These are phyloP conservation scores for Rhodophaea formosa DNA, from an alignment of 2,888 invertebrate genomes.

Conservation along the genomic window DNA sequence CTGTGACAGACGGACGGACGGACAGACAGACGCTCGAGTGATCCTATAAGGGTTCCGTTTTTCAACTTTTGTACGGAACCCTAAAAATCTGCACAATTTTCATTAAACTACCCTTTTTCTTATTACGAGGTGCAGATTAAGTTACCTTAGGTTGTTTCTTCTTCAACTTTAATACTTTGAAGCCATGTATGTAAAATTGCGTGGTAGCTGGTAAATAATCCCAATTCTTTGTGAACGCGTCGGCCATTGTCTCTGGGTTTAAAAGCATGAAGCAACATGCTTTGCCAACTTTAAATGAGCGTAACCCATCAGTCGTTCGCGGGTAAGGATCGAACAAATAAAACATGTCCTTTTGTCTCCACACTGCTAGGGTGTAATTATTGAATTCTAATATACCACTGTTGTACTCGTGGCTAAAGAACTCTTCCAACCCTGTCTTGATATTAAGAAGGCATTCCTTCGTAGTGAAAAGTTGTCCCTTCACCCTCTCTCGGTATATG, in stretches of 20 bases:
- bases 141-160: slow-evolving; percentile 61
- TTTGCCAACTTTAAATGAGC: slow-evolving; percentile 77
- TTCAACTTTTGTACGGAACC: no score
- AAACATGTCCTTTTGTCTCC: slow-evolving; percentile 83
- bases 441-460: slow-evolving; percentile 78
- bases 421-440: slow-evolving; percentile 68
- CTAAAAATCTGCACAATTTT: no score
- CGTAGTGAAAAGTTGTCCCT: slow-evolving; percentile 71
- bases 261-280: slow-evolving; percentile 84
- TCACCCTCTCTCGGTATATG: slow-evolving; percentile 76
- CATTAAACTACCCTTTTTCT: no score
- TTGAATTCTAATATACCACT: slow-evolving; percentile 82
- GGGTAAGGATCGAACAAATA: slow-evolving; percentile 85
- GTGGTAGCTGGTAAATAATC: slow-evolving; percentile 67
- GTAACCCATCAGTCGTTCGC: slow-evolving; percentile 78
- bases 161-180: slow-evolving; percentile 80
- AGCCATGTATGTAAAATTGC: slow-evolving; percentile 81
- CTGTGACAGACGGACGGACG: no score
- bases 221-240: slow-evolving; percentile 76
- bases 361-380: slow-evolving; percentile 79
- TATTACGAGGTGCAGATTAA: no score
- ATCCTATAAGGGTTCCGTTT: no score
- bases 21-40: no score
- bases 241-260: slow-evolving; percentile 79
- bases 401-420: slow-evolving; percentile 76